Evolutionary conservation across 1,140 invertebrate genomes (phyloP), one percentile per base, ranked within the genome.

Genomic region (Cyclina sinensis): DNA sequence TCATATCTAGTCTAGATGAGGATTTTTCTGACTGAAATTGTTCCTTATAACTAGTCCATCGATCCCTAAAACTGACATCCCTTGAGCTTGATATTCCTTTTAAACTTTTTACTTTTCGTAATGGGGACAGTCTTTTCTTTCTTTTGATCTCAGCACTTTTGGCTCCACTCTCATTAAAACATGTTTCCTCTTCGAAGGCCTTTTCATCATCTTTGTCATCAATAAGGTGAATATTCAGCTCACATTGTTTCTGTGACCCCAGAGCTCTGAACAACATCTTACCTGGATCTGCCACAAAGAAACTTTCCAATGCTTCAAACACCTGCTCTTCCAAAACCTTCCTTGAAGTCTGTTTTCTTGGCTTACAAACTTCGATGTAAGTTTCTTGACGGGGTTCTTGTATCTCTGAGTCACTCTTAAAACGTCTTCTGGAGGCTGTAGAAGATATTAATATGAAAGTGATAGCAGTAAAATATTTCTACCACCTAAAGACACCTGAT

Each of bases 371-470:
- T 16, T 12, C 43, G 4, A 24, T 39, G 18, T 24, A 46, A 37
- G 39, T 76, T 76, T 43, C 21, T 76, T 21, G 12, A 46, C 39
- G 7, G 14, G 73, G 73, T n/a, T 76, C n/a, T 57, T 68, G 57
- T 27, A 83, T 68, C 1, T 83, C 80, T 30, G 80, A 68, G 35
- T 83, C 80, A 65, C 80, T 83, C 59, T 83, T 83, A 27, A 68
- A 68, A 16, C 57, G 18, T 30, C 43, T 68, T 48, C 80, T 83
- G 21, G 30, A 27, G 12, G 51, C 78, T 39, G 30, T 80, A 35
- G 43, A 80, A 43, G 30, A 80, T 21, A 62, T 21, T 57, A 57
- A 18, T 21, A 57, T 21, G 16, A 21, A 57, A 14, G 3, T 14
- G 27, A 4, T 62, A 62, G n/a, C n/a, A n/a, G n/a, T n/a, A n/a